Evolutionary conservation across 64 coral and sea anemone genomes (phyloP).

Genomic region (Porites australiensis): DNA sequence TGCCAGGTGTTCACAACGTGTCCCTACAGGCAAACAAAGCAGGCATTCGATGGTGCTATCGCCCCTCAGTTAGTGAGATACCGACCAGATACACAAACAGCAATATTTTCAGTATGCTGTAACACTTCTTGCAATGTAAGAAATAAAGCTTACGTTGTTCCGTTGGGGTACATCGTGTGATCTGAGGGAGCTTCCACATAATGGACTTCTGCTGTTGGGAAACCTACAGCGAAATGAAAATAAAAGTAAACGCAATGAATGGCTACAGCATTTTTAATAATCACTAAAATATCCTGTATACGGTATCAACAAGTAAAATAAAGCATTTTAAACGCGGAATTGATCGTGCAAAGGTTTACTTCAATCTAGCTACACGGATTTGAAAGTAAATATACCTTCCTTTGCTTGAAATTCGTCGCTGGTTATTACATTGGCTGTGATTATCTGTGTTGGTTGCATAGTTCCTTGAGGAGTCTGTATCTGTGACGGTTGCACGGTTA

Average conservation of each 20-base stretch:
- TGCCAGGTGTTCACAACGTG: constrained; percentile 94
- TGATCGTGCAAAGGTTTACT: not conserved
- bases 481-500: constrained; percentile 83
- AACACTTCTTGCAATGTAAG: not conserved
- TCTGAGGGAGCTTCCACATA: constrained; percentile 82
- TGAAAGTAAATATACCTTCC: constrained; percentile 73
- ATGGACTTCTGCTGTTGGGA: constrained; percentile 83
- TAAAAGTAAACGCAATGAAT: not conserved
- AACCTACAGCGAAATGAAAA: constrained; percentile 68
- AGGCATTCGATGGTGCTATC: not conserved
- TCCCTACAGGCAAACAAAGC: constrained; percentile 75
- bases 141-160: constrained; percentile 73
- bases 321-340: constrained; percentile 26
- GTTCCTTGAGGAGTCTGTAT: constrained; percentile 74
- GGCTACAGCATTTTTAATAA: not conserved
- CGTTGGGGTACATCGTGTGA: constrained; percentile 82
- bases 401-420: constrained; percentile 90
- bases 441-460: constrained; percentile 81
- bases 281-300: not conserved
- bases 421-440: constrained; percentile 87
- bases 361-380: not conserved
- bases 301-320: not conserved
- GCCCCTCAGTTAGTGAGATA: no score
- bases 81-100: no score
- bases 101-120: no score